Percentiles rank a stretch among this genome's conserved stretches.
Conservation (phyloP, 2,888 invertebrate genomes). For the Linnaemya vulpina region DNA sequence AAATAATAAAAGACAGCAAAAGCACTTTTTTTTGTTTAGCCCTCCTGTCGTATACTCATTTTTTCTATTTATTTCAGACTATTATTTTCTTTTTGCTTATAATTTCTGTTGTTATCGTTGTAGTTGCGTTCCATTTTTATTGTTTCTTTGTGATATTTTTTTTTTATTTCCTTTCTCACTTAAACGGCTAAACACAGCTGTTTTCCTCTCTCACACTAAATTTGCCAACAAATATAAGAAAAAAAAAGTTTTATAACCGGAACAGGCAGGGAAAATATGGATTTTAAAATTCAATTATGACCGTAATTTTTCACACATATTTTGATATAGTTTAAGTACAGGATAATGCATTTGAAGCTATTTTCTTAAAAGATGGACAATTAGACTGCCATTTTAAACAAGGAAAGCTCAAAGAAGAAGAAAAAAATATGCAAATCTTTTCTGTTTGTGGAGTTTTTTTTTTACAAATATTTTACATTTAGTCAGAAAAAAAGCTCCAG, state of each 20-base stretch:
- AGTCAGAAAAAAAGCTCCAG: too few relatives aligned
- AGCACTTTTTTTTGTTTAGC: slow-evolving; percentile 6
- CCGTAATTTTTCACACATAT: background rate
- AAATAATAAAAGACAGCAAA: slow-evolving; percentile 4
- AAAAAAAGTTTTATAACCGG: slow-evolving; percentile 12
- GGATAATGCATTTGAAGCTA: too few relatives aligned
- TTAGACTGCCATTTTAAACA: too few relatives aligned
- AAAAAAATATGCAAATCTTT: too few relatives aligned
- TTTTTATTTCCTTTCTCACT: background rate
- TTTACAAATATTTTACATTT: too few relatives aligned
- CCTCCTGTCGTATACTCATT: slow-evolving; percentile 1
- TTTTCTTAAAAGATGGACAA: background rate
- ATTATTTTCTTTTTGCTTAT: background rate
- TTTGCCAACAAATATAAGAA: slow-evolving; percentile 36
- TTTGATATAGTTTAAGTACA: background rate
- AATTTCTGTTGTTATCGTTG: background rate
- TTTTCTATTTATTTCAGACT: background rate
- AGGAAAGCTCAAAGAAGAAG: too few relatives aligned
- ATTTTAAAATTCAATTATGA: background rate
- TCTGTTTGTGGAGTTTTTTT: too few relatives aligned
- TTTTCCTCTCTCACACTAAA: slow-evolving; percentile 39
- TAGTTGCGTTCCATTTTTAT: slow-evolving; percentile 36
- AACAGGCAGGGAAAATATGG: background rate
- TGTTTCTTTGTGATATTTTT: slow-evolving; percentile 34
- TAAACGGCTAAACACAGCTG: background rate